A percentile compares a stretch with the other conserved stretches of the same genome.
phyloP scores from a whole-genome alignment of 2,888 invertebrate species.

The Dendrolimus houi region DNA sequence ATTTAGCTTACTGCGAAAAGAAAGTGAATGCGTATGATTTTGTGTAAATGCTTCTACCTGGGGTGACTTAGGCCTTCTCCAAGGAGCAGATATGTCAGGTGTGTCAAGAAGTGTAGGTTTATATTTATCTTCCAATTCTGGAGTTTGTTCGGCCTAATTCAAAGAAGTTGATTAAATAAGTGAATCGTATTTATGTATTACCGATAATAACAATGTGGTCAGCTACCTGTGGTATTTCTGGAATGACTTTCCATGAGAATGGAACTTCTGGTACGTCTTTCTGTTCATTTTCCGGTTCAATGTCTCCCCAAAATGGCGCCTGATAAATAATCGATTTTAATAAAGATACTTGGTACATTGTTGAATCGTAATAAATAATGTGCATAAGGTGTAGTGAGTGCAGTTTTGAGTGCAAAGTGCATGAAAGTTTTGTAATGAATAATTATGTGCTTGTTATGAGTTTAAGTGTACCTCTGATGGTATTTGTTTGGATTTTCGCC shows the following conservation, averaged over 20 bases:
- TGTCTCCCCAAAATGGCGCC: neutral
- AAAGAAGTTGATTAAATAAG: slow-evolving; percentile 8
- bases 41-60: slow-evolving; percentile 33
- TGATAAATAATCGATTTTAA: neutral
- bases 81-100: slow-evolving; percentile 41
- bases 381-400: neutral
- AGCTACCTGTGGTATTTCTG: slow-evolving; percentile 67
- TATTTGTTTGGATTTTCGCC: slow-evolving; percentile 23
- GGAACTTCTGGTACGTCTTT: slow-evolving; percentile 50
- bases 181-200: neutral
- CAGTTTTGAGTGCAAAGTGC: neutral
- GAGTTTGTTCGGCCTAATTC: slow-evolving; percentile 62
- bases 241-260: slow-evolving; percentile 65
- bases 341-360: neutral
- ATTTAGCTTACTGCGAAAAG: slow-evolving; percentile 1
- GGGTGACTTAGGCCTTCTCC: slow-evolving; percentile 58
- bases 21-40: slow-evolving; percentile 9
- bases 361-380: neutral
- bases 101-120: slow-evolving; percentile 58
- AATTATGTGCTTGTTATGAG: neutral
- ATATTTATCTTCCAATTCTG: slow-evolving; percentile 60
- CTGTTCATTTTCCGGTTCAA: slow-evolving; percentile 34
- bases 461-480: slow-evolving; percentile 12
- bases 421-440: neutral
- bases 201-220: slow-evolving; percentile 7